Conservation (phyloP, 2,797 vertebrate species). For the Danio choprae region DNA sequence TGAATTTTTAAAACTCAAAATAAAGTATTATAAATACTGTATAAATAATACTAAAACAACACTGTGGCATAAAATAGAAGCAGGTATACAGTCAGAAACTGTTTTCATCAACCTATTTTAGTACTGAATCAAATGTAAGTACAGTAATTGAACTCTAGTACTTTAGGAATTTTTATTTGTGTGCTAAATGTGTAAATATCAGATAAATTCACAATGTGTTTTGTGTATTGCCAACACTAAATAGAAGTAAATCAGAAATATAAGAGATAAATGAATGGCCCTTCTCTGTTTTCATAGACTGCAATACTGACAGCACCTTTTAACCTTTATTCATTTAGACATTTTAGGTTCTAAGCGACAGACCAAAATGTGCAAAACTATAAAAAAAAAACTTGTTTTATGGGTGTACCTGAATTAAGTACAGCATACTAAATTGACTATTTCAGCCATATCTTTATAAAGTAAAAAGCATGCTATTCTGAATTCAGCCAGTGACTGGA, state of each 20-base stretch:
- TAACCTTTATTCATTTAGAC: not conserved
- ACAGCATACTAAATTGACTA: not conserved
- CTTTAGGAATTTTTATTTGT: not conserved
- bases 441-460: not conserved
- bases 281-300: not conserved
- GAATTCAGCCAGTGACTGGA: constrained; percentile 22
- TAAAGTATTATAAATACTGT: no score
- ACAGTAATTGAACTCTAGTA: not conserved
- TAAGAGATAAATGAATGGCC: not conserved
- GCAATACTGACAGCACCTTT: not conserved
- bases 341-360: not conserved
- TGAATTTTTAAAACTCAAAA: no score
- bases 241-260: not conserved
- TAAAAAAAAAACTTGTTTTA: not conserved
- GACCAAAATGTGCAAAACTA: not conserved
- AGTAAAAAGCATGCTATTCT: not conserved
- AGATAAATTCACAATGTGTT: not conserved
- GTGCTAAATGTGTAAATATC: not conserved
- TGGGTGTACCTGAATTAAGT: not conserved
- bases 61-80: no score
- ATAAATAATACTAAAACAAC: no score
- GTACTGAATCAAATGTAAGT: not conserved
- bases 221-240: not conserved
- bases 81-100: not conserved
- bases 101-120: not conserved